Percentiles rank a stretch among this genome's conserved stretches.
Conservation (phyloP, 2,113 vertebrate species). For the Sander vitreus region DNA sequence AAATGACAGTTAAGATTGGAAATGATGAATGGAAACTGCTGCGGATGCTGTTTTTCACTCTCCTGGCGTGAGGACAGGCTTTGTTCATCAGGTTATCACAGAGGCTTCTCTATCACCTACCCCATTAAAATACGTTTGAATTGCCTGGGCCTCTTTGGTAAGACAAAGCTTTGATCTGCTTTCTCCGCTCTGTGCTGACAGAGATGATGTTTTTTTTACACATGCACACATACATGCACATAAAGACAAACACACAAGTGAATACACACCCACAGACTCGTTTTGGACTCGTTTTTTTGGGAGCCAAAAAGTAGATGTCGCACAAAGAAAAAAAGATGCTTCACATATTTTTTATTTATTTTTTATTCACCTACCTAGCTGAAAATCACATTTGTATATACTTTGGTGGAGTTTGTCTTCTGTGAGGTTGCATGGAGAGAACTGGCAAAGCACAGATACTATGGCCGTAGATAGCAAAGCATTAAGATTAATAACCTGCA, state of each 20-base stretch:
- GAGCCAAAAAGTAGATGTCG: slow-evolving; percentile 1
- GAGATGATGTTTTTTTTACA: slow-evolving; percentile 57
- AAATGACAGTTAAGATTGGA: slow-evolving; percentile 45
- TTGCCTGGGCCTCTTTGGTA: slow-evolving; percentile 53
- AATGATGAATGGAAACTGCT: slow-evolving; percentile 40
- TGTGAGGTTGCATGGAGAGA: neutral
- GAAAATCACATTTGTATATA: slow-evolving; percentile 4
- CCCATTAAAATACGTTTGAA: slow-evolving; percentile 81
- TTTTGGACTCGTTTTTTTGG: too few species aligned
- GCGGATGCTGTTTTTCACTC: slow-evolving; percentile 35
- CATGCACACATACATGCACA: neutral
- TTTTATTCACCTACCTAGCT: neutral
- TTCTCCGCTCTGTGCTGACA: slow-evolving; percentile 51
- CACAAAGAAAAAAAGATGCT: neutral
- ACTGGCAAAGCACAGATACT: neutral
- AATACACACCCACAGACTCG: neutral
- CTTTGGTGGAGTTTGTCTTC: slow-evolving; percentile 16
- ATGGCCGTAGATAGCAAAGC: neutral
- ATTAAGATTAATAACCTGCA: neutral
- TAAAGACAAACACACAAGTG: slow-evolving; percentile 23
- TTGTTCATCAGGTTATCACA: slow-evolving; percentile 72
- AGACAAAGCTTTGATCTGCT: slow-evolving; percentile 78
- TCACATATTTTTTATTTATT: neutral
- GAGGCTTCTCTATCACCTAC: slow-evolving; percentile 56
- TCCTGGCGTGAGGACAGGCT: slow-evolving; percentile 45